phyloP scores from a whole-genome alignment of 2,113 vertebrate genomes.

The Mesoclemmys tuberculata region DNA sequence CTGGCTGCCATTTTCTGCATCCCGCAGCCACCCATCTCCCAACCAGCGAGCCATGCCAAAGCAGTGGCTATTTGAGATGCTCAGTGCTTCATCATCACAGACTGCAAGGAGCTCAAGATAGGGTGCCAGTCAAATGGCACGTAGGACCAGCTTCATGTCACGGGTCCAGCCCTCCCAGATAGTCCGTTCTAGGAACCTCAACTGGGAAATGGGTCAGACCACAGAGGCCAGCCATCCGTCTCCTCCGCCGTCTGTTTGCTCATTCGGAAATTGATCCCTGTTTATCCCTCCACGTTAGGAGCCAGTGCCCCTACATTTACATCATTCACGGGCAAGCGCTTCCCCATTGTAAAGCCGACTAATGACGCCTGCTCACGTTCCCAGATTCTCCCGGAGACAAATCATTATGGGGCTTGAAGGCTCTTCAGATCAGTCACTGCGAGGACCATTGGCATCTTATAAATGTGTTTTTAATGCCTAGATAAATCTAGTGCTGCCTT shows the following conservation, averaged over 20 bases:
- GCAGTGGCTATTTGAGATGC: background rate
- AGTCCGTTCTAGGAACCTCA: background rate
- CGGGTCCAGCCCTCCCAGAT: background rate
- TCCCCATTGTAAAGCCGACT: background rate
- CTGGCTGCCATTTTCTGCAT: too few species aligned
- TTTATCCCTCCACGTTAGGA: background rate
- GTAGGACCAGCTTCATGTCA: background rate
- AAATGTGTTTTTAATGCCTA: slow-evolving; percentile 5
- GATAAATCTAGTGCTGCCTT: background rate
- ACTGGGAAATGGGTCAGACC: background rate
- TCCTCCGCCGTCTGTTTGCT: background rate
- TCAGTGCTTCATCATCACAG: background rate
- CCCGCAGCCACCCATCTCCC: background rate
- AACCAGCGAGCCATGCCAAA: too few species aligned
- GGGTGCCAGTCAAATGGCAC: background rate
- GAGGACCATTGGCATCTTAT: background rate
- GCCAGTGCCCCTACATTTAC: background rate
- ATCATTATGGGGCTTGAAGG: background rate
- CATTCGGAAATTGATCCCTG: background rate
- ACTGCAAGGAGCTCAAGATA: background rate
- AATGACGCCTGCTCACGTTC: background rate
- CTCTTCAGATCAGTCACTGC: background rate
- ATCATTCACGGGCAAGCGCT: background rate
- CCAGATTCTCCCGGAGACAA: background rate
- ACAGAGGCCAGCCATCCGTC: background rate